Conservation (phyloP, 2,888 invertebrate genomes). For the Chymomyza caudatula region DNA sequence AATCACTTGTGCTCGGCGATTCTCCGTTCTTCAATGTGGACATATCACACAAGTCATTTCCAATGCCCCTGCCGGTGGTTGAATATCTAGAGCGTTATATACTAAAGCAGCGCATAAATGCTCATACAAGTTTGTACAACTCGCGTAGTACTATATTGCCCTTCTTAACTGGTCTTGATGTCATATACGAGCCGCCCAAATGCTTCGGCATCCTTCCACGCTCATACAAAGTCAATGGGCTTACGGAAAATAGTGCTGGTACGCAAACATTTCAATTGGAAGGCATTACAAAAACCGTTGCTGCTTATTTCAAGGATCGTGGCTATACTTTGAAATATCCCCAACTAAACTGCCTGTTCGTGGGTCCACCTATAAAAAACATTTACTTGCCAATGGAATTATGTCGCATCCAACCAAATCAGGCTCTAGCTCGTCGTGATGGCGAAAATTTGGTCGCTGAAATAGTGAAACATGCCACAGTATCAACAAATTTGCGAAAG, state of each 20-base stretch:
- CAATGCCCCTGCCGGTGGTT: too few species aligned
- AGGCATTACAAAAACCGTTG: not conserved
- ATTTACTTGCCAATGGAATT: not conserved
- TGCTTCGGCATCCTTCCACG: slow-evolving; percentile 32
- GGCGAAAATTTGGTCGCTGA: too few species aligned
- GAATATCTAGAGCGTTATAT: too few species aligned
- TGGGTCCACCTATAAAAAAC: not conserved
- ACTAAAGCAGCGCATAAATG: too few species aligned
- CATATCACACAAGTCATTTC: too few species aligned
- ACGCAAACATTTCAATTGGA: not conserved
- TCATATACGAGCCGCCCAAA: not conserved
- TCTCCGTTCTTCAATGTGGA: too few species aligned
- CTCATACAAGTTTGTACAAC: too few species aligned
- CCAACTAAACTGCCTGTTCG: slow-evolving; percentile 65
- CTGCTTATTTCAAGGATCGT: slow-evolving; percentile 87
- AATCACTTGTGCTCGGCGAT: too few species aligned
- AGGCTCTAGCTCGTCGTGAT: not conserved
- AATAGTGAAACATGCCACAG: not conserved
- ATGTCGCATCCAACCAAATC: not conserved
- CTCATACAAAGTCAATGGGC: too few species aligned
- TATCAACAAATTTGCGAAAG: not conserved
- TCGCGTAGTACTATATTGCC: slow-evolving; percentile 7
- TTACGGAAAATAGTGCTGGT: too few species aligned
- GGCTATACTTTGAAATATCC: slow-evolving; percentile 83
- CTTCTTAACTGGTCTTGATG: slow-evolving; percentile 16